A percentile compares a stretch with the other conserved stretches of the same genome.
Conservation (phyloP, 1,140 invertebrate genomes). For the Theocolax elegans region DNA sequence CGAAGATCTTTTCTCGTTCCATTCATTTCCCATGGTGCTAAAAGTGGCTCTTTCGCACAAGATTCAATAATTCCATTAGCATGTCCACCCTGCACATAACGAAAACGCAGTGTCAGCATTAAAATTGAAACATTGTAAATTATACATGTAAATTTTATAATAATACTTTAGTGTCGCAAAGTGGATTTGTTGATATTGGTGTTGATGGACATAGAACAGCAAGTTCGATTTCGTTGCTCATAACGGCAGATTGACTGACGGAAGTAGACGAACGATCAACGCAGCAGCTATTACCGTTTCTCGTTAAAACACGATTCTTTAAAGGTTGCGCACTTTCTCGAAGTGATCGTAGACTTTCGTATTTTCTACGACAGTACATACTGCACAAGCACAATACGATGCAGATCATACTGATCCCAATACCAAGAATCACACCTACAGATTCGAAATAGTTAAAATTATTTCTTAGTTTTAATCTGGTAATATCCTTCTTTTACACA, state of each 20-base stretch:
- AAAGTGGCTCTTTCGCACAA: conserved; percentile 62
- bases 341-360: conserved; percentile 55
- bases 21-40: conserved; percentile 64
- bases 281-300: conserved; percentile 61
- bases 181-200: conserved; percentile 55
- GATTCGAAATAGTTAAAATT: not conserved
- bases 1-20: conserved; percentile 64
- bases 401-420: conserved; percentile 61
- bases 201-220: conserved; percentile 59
- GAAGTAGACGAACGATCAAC: conserved; percentile 58
- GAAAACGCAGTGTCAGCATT: not conserved
- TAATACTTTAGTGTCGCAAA: conserved; percentile 56
- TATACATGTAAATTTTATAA: not conserved
- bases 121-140: not conserved
- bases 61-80: conserved; percentile 64
- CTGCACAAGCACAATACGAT: conserved; percentile 62
- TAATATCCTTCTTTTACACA: no score
- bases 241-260: conserved; percentile 53
- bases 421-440: conserved; percentile 59
- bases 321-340: conserved; percentile 54
- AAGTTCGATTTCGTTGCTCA: conserved; percentile 60
- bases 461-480: no score
- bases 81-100: conserved; percentile 59
- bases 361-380: conserved; percentile 62
- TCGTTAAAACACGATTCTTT: conserved; percentile 52